A percentile compares a stretch with the other conserved stretches of the same genome.
These are phyloP conservation scores for Barypeithes pellucidus DNA, from an alignment of 2,888 invertebrate species.

Conservation along the genomic window DNA sequence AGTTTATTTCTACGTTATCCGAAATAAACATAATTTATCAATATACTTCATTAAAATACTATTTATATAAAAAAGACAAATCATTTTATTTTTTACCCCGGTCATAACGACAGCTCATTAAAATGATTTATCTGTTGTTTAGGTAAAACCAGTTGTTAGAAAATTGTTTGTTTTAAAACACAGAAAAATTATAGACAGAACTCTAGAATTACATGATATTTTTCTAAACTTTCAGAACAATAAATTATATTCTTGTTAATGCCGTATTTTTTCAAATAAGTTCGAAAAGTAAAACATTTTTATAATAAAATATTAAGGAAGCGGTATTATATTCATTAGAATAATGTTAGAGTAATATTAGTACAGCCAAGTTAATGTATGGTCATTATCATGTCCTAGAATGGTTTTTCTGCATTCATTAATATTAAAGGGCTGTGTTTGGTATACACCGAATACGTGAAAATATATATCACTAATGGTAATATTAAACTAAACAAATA, in stretches of 20 bases:
- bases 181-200: constrained; percentile 13
- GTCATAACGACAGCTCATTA: constrained; percentile 7
- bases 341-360: constrained; percentile 12
- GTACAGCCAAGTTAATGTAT: background rate
- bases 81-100: background rate
- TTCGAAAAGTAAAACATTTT: constrained; percentile 19
- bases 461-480: too few species aligned
- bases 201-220: constrained; percentile 12
- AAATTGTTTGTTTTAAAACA: constrained; percentile 27
- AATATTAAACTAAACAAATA: too few species aligned
- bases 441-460: background rate
- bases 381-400: constrained; percentile 1
- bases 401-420: background rate
- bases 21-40: too few species aligned
- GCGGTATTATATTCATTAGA: constrained; percentile 17
- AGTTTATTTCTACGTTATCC: too few species aligned
- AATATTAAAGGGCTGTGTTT: background rate
- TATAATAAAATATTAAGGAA: constrained; percentile 3
- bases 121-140: constrained; percentile 17
- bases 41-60: background rate
- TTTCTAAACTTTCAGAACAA: constrained; percentile 22
- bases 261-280: background rate
- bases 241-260: constrained; percentile 20
- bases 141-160: constrained; percentile 6
- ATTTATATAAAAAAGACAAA: background rate